Percentiles rank a stretch among this genome's conserved stretches.
Evolutionary conservation across 2,888 invertebrate species (phyloP).

Genomic region (Apantesis nais): DNA sequence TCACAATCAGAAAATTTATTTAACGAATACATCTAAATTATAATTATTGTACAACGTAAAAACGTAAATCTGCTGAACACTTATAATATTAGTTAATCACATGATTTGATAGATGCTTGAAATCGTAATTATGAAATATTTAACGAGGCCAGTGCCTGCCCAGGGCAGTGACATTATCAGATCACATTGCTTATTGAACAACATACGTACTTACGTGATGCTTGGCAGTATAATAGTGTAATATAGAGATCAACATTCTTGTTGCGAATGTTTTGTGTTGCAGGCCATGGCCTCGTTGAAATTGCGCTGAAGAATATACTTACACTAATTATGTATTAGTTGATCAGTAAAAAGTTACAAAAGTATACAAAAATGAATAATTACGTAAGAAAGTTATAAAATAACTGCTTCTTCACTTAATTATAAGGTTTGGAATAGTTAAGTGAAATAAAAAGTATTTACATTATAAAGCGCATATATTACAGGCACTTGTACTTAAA

Average conservation of each 20-base stretch:
- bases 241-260: conserved; percentile 4
- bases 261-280: neutral
- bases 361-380: neutral
- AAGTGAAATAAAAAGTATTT: conserved; percentile 32
- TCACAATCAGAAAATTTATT: conserved; percentile 63
- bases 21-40: conserved; percentile 56
- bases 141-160: neutral
- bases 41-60: conserved; percentile 49
- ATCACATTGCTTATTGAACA: neutral
- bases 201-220: neutral
- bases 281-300: neutral
- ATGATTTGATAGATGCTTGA: conserved; percentile 15
- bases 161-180: neutral
- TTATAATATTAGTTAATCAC: conserved; percentile 38
- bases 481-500: conserved; percentile 31
- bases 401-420: neutral
- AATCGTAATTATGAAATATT: neutral
- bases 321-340: conserved; percentile 1
- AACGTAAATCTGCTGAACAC: conserved; percentile 39
- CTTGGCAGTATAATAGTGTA: conserved; percentile 2
- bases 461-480: conserved; percentile 22
- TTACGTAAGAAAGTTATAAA: neutral
- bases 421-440: conserved; percentile 1
- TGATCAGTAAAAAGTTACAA: conserved; percentile 9
- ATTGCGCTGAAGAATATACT: conserved; percentile 1